Evolutionary conservation across 2,888 invertebrate species (phyloP).

Genomic region (Rhagophthalmus giganteus): DNA sequence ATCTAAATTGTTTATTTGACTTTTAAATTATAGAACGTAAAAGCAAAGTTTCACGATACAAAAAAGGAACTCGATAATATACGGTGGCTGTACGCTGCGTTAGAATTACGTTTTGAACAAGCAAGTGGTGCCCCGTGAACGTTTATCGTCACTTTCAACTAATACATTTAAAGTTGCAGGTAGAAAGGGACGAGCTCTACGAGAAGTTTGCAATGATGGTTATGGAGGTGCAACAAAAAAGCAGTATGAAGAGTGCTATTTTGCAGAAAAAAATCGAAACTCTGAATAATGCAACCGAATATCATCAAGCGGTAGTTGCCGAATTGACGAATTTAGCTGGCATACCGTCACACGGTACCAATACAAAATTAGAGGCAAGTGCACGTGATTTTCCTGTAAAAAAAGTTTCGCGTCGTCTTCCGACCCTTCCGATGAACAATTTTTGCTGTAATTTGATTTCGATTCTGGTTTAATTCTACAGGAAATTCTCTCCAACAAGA

Average conservation of each 20-base stretch:
- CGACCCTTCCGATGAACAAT: too few relatives aligned
- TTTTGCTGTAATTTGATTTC: too few relatives aligned
- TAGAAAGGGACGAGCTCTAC: constrained; percentile 79
- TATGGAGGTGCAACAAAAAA: constrained; percentile 85
- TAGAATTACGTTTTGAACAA: constrained; percentile 80
- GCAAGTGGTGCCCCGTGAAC: constrained; percentile 41
- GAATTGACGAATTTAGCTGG: constrained; percentile 58
- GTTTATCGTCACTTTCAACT: too few relatives aligned
- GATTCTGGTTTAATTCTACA: too few relatives aligned
- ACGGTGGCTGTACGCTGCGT: constrained; percentile 67
- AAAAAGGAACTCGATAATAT: constrained; percentile 63
- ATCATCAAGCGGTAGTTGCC: constrained; percentile 69
- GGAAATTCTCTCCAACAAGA: constrained; percentile 75
- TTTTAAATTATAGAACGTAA: constrained; percentile 58
- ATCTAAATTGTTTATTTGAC: background rate
- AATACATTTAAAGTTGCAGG: constrained; percentile 55
- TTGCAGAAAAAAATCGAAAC: constrained; percentile 74
- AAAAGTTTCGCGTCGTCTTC: too few relatives aligned
- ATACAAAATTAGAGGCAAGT: constrained; percentile 63
- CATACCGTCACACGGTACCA: constrained; percentile 59
- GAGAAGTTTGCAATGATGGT: constrained; percentile 79
- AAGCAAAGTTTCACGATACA: constrained; percentile 55
- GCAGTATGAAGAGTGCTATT: constrained; percentile 78
- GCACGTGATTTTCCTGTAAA: too few relatives aligned
- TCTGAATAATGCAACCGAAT: constrained; percentile 67